Base-by-base conservation (phyloP, 2,797 vertebrate genomes). In the Masticophis lateralis region DNA sequence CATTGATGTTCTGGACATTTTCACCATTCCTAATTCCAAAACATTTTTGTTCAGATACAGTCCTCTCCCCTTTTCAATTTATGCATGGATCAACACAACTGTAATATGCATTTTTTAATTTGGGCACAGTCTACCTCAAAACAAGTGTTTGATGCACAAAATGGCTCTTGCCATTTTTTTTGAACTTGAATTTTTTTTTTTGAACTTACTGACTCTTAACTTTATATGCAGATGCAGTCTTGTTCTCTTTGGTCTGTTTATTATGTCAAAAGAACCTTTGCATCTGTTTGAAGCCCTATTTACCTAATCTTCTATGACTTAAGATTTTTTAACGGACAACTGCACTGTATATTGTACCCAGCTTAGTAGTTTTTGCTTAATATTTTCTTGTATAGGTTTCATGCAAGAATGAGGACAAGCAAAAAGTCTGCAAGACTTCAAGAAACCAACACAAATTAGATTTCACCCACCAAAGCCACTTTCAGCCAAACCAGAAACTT, bases 401-500 rank as follows among this genome's bases (percentile, higher is more conserved):
- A 14, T 66, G 59, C 51, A 86, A 61, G 74, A 89, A 27, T 91
- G 90, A 91, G 47, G 90, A 89, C 69, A 86, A 86, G 12, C 56
- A 63, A 53, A 83, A 83, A 66, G 25, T 86, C 93, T 66, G 87
- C 90, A 91, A 69, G 69, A 63, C 69, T 87, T 89, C 87, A 47
- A 93, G 87, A 91, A 56, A 89, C 32, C 18, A 83, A 89, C 66
- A 57, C 28, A 25, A 89, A 86, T 90, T 74, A 51, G 69, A 89
- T 89, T 91, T 86, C 90, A 89, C 63, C 69, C 90, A 91, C 90
- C 90, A 91, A 93, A 93, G 93, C 90, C 69, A 61, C 69, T 51
- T 37, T 63, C 69, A 63, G 25, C 32, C 90, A 91, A 88, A 91
- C 69, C 90, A 89, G 69, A 86, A 53, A 57, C 69, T 53, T 91